Evolutionary conservation across 2,797 vertebrate species (phyloP).

Genomic region (Antrozous pallidus): DNA sequence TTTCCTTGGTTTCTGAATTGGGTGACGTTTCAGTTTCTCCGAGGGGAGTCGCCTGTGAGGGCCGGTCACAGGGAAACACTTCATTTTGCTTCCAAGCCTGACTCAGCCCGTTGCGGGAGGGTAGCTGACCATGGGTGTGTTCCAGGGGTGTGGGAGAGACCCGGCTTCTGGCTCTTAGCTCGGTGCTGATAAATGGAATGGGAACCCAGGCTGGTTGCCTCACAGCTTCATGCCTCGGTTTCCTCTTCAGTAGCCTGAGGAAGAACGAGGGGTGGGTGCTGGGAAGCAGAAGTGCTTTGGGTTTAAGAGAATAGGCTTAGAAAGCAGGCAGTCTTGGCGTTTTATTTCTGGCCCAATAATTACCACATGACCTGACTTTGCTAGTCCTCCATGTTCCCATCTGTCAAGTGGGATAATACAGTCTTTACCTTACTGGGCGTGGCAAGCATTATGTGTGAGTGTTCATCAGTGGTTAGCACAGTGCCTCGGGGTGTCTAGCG

Average conservation of each 20-base stretch:
- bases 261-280: background rate
- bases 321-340: background rate
- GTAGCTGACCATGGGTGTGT: background rate
- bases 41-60: background rate
- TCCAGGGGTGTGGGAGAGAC: background rate
- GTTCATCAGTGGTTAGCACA: rapidly evolving
- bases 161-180: background rate
- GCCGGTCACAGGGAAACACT: background rate
- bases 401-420: background rate
- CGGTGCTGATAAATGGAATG: background rate
- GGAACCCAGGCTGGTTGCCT: background rate
- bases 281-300: background rate
- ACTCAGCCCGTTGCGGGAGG: background rate
- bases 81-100: slow-evolving; percentile 7
- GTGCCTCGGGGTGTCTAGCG: background rate
- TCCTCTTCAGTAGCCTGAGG: background rate
- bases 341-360: background rate
- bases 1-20: background rate
- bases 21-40: background rate
- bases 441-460: background rate
- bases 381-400: background rate
- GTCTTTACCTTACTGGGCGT: background rate
- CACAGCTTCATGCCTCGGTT: background rate
- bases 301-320: background rate
- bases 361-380: background rate